These are phyloP conservation scores for Pampus argenteus DNA, from an alignment of 2,797 vertebrate genomes.

Conservation along the genomic window DNA sequence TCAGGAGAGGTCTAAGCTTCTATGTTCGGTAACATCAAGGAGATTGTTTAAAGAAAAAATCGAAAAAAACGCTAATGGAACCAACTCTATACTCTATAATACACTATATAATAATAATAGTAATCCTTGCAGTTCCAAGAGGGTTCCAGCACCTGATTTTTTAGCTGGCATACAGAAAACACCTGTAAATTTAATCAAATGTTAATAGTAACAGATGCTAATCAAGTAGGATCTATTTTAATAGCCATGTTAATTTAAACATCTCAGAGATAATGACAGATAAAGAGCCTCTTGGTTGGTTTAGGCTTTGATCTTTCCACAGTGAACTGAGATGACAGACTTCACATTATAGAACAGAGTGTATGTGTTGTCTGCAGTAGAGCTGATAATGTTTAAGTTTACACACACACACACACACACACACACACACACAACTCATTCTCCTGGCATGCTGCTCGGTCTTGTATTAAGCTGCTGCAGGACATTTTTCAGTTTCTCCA, in stretches of 20 bases:
- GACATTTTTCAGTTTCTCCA: slow-evolving; percentile 26
- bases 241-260: background rate
- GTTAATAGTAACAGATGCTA: background rate
- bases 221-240: background rate
- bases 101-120: too few relatives aligned
- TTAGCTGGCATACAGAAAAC: background rate
- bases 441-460: slow-evolving; percentile 8
- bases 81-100: too few relatives aligned
- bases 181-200: background rate
- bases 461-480: slow-evolving; percentile 15
- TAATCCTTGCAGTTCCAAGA: too few relatives aligned
- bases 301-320: background rate
- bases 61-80: too few relatives aligned
- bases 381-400: background rate
- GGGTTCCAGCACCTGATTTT: background rate
- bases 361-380: background rate
- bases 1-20: too few relatives aligned
- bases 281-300: slow-evolving; percentile 2
- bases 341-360: background rate
- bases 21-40: too few relatives aligned
- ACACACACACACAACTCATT: background rate
- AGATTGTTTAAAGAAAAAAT: too few relatives aligned
- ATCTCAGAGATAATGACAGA: background rate
- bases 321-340: background rate
- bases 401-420: background rate